Conservation (phyloP, 2,797 vertebrate species). For the Gambusia yucatana region DNA sequence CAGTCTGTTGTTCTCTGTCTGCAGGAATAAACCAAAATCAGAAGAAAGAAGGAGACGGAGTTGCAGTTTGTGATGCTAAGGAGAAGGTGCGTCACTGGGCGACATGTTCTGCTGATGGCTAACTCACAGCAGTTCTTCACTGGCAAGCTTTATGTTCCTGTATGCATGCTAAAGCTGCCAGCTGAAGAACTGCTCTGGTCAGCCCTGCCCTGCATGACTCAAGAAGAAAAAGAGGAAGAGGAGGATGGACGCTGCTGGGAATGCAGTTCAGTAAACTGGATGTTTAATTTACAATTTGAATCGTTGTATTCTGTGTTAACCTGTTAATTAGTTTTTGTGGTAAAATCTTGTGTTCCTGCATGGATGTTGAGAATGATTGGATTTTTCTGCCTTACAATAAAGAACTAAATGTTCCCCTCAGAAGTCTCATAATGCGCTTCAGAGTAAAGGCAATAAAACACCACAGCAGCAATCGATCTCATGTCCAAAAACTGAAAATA, state of each 20-base stretch:
- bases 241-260: slow-evolving; percentile 21
- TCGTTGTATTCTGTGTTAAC: slow-evolving; percentile 14
- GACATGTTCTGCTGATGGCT: slow-evolving; percentile 76
- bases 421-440: slow-evolving; percentile 18
- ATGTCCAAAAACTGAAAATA: slow-evolving; percentile 15
- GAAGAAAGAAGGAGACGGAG: slow-evolving; percentile 25
- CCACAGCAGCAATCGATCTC: slow-evolving; percentile 7
- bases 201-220: slow-evolving; percentile 77
- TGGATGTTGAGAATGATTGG: neutral
- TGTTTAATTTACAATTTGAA: neutral
- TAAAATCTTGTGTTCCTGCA: neutral
- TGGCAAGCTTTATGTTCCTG: slow-evolving; percentile 99
- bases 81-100: slow-evolving; percentile 13
- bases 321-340: neutral
- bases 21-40: slow-evolving; percentile 50
- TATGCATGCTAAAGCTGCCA: slow-evolving; percentile 99
- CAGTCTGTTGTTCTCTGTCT: slow-evolving; percentile 52
- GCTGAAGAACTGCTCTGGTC: slow-evolving; percentile 99
- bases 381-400: slow-evolving; percentile 38
- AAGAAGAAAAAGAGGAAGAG: slow-evolving; percentile 35
- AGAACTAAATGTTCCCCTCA: slow-evolving; percentile 33
- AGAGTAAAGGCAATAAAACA: slow-evolving; percentile 28
- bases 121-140: slow-evolving; percentile 98
- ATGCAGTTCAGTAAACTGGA: slow-evolving; percentile 17
- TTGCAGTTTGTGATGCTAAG: slow-evolving; percentile 1